These are phyloP conservation scores for Puma concolor DNA, from an alignment of 2,113 vertebrate genomes.

Conservation along the genomic window DNA sequence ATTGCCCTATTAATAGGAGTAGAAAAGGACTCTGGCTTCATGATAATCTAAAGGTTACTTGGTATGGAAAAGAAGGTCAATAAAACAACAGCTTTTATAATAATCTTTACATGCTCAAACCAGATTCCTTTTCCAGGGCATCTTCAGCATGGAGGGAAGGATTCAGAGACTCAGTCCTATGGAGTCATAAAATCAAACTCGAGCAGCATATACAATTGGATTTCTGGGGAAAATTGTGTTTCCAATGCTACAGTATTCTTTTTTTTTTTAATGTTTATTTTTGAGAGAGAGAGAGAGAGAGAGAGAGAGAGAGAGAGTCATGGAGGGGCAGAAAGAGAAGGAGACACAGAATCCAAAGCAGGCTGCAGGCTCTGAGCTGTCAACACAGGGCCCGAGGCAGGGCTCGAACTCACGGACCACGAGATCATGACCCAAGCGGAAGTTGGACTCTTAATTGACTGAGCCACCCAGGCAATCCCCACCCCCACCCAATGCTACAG, in stretches of 20 bases:
- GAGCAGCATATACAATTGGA: not conserved
- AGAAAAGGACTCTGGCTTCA: not conserved
- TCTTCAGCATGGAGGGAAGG: not conserved
- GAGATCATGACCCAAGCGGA: no score
- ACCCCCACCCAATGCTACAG: not conserved
- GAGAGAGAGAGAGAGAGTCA: no score
- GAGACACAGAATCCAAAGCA: no score
- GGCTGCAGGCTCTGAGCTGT: no score
- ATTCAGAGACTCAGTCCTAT: not conserved
- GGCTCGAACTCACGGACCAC: no score
- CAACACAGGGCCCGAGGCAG: no score
- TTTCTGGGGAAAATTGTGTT: not conserved
- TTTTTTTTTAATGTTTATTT: no score
- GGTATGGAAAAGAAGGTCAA: not conserved
- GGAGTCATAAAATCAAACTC: not conserved
- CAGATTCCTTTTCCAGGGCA: not conserved
- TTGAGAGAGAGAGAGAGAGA: no score
- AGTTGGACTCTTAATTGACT: no score
- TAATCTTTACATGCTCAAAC: not conserved
- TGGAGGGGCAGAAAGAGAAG: no score
- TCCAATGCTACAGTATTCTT: not conserved
- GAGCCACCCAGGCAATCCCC: no score
- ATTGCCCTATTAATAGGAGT: not conserved
- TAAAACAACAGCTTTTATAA: not conserved
- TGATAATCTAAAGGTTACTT: not conserved